Percentiles rank a stretch among this genome's conserved stretches.
phyloP scores from a whole-genome alignment of 2,797 vertebrate genomes.

The Acestrorhynchus altus region DNA sequence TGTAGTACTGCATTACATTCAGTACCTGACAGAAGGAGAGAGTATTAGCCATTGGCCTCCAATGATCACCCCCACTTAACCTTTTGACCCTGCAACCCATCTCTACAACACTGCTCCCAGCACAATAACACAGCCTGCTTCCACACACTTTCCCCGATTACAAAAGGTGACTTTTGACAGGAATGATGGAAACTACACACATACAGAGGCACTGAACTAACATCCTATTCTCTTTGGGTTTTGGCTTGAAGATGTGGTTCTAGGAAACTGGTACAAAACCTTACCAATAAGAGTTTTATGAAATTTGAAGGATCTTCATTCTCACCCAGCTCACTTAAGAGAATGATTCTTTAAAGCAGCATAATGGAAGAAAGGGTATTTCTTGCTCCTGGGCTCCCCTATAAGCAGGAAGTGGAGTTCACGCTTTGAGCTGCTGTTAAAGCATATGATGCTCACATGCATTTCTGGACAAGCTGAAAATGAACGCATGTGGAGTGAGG shows the following conservation, averaged over 20 bases:
- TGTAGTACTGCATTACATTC: background rate
- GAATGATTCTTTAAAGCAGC: no score
- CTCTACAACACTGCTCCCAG: conserved; percentile 33
- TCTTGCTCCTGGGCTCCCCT: no score
- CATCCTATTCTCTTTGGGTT: background rate
- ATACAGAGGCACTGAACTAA: background rate
- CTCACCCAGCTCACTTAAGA: no score
- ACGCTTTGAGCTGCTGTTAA: no score
- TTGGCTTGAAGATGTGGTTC: background rate
- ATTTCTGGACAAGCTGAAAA: no score
- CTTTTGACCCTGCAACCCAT: conserved; percentile 57
- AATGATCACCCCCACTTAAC: conserved; percentile 64
- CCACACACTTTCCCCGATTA: conserved; percentile 8
- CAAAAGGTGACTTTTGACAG: conserved; percentile 4
- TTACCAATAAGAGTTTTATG: no score
- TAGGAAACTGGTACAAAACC: background rate
- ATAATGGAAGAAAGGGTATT: no score
- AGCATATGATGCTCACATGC: no score
- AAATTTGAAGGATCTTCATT: no score
- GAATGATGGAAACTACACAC: background rate
- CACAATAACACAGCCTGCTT: conserved; percentile 53
- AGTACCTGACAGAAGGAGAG: conserved; percentile 30
- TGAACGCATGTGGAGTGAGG: no score
- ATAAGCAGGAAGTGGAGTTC: no score
- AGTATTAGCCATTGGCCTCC: conserved; percentile 47